Conservation (phyloP, 2,113 vertebrate genomes). For the Brachirus orientalis region DNA sequence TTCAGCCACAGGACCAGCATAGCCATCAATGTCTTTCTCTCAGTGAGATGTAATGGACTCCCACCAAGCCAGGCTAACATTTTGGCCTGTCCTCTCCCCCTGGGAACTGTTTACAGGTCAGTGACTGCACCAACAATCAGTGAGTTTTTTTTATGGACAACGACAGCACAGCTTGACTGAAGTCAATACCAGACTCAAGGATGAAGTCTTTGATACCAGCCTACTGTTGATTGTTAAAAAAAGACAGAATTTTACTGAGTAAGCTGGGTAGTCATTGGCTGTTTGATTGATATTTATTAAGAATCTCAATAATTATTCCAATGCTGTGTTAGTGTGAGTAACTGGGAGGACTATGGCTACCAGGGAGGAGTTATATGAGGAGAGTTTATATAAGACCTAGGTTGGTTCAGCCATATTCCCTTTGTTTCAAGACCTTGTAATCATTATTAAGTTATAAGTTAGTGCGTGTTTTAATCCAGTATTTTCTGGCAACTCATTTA, state of each 20-base stretch:
- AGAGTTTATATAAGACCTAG: no score
- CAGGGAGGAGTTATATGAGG: no score
- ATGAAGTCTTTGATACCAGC: neutral
- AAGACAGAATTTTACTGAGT: no score
- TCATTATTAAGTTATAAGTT: no score
- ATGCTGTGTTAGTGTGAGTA: no score
- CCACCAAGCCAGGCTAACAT: slow-evolving; percentile 43
- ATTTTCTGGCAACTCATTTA: no score
- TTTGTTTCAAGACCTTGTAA: no score
- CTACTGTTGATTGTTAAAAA: neutral
- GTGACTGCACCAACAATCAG: slow-evolving; percentile 9
- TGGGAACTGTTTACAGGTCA: slow-evolving; percentile 37
- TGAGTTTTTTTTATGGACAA: neutral
- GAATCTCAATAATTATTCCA: no score
- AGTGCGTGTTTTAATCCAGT: no score
- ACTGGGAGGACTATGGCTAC: no score
- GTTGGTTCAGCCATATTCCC: no score
- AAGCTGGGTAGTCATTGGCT: neutral
- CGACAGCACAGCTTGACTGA: slow-evolving; percentile 6
- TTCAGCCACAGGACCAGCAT: slow-evolving; percentile 45
- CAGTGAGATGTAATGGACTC: slow-evolving; percentile 48
- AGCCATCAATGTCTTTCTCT: slow-evolving; percentile 21
- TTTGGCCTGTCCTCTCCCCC: slow-evolving; percentile 38
- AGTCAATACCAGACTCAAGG: neutral
- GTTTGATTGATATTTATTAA: neutral